phyloP scores from a whole-genome alignment of 1,140 invertebrate genomes.

The Glossosoma conforme region DNA sequence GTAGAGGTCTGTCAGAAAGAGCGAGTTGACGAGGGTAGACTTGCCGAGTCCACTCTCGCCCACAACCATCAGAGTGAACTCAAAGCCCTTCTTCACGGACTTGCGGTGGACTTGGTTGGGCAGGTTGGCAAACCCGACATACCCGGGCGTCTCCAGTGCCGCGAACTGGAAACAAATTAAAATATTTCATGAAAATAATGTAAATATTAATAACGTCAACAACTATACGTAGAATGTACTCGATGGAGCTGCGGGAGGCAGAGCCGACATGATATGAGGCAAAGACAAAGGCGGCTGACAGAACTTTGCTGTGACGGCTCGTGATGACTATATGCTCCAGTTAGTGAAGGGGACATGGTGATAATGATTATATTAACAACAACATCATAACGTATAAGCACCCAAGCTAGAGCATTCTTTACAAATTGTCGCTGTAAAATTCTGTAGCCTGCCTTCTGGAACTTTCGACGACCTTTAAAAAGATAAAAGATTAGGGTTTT shows the following conservation, averaged over 20 bases:
- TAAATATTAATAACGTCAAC: not conserved
- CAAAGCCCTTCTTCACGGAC: conserved; percentile 96
- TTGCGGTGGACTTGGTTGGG: conserved; percentile 96
- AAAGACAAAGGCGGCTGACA: not conserved
- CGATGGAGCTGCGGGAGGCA: not conserved
- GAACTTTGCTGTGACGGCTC: not conserved
- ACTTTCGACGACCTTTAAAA: no score
- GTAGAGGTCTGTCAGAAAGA: conserved; percentile 96
- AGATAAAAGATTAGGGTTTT: no score
- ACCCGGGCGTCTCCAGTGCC: conserved; percentile 76
- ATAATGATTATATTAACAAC: no score
- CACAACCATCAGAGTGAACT: conserved; percentile 97
- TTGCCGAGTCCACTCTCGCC: conserved; percentile 97
- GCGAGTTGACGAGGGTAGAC: conserved; percentile 94
- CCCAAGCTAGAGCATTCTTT: no score
- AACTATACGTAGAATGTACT: not conserved
- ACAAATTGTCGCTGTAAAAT: no score
- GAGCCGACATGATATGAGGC: not conserved
- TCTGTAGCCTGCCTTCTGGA: no score
- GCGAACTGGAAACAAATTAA: conserved; percentile 59
- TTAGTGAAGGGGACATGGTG: not conserved
- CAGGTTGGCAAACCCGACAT: conserved; percentile 89
- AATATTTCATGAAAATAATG: conserved; percentile 1
- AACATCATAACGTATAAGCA: no score
- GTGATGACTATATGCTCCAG: not conserved